Evolutionary conservation across 2,797 vertebrate genomes (phyloP).

Genomic region (Chaetodon trifasciatus): DNA sequence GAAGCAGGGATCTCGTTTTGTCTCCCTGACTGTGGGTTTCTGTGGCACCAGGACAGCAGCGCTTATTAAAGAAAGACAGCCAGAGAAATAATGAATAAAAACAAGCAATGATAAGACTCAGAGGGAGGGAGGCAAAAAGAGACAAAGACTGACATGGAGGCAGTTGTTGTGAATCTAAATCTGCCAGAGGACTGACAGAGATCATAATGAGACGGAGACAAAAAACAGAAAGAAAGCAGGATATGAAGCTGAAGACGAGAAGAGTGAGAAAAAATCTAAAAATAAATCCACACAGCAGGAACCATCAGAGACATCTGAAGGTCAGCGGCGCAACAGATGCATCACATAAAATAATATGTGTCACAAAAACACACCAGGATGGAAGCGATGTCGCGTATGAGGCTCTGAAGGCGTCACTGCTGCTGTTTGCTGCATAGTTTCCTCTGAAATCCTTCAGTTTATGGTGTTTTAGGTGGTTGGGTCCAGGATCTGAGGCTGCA

Average conservation of each 20-base stretch:
- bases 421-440: no score
- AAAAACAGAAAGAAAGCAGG: neutral
- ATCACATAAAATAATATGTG: neutral
- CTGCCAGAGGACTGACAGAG: neutral
- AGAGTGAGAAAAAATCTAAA: neutral
- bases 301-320: neutral
- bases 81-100: neutral
- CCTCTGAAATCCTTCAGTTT: no score
- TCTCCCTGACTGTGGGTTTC: conserved; percentile 1
- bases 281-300: neutral
- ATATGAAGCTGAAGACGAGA: neutral
- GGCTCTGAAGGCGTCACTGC: no score
- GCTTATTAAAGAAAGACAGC: neutral
- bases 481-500: no score
- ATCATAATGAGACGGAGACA: neutral
- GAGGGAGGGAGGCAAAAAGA: neutral
- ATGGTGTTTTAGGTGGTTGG: no score
- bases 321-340: neutral
- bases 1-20: conserved; percentile 1
- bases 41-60: neutral
- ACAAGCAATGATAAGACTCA: neutral
- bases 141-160: neutral
- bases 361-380: neutral
- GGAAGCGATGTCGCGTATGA: no score
- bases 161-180: neutral